Base-by-base conservation (phyloP, 2,888 invertebrate genomes). In the Drosophila neutralis region DNA sequence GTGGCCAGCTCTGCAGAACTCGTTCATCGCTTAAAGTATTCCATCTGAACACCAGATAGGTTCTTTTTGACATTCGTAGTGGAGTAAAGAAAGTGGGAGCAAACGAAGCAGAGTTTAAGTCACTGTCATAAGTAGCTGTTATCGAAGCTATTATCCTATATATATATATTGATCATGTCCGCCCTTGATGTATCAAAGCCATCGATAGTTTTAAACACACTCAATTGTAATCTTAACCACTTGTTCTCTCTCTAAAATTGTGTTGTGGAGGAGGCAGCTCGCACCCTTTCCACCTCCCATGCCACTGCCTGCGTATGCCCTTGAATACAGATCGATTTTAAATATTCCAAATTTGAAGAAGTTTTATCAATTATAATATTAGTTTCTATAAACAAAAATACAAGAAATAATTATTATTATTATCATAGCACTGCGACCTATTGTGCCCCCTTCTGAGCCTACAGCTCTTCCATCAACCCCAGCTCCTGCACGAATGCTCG, bases 1-100 rank as follows among this genome's bases (percentile, higher is more conserved):
- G 38, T n/a, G n/a, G 15, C 10, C 5, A 24, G 38, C 35, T 36
- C 24, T 51, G 4, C 7, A 51, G 29, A 27, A 48, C 27, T 45
- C 49, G 54, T 40, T 45, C 38, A 49, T 51, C 51, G 51, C 11
- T 29, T 21, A 27, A 33, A 51, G 51, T 66, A 51, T 69, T 58
- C 11, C 27, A 49, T 40, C 15, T n/a, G 29, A 54, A 35, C 29
- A 29, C 8, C 21, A 54, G 15, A 48, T 33, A 40, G 33, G 36
- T 66, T 53, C 36, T 13, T 18, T 42, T 52, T 33, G 31, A 64
- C 64, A 49, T 33, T 24, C 18, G 8, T 36, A 40, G 45, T 24
- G 10, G 15, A 1, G 24, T 6, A 27, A 10, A 24, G 18, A 6
- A 10, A 35, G 35, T 2, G 33, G 10, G 10, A 1, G 24, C 2